Base-by-base conservation (phyloP, 2,113 vertebrate genomes). In the Triplophysa dalaica region DNA sequence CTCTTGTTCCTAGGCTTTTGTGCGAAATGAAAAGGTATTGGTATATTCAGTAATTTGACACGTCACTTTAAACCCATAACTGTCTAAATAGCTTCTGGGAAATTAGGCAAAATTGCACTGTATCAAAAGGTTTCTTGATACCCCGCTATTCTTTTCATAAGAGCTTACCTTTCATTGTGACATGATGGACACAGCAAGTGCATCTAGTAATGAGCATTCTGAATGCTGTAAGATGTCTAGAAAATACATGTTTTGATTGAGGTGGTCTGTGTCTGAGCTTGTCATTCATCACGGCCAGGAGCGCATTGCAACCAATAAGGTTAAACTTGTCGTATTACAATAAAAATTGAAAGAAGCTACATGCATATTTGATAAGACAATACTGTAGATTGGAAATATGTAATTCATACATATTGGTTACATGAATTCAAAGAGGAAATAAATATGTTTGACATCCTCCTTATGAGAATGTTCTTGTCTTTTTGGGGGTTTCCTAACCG, bases 301-400 rank as follows among this genome's bases (percentile, higher is more conserved):
- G 63, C 60, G 68, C 43, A 68, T 61, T 81, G 21, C 75, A 85
- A 70, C 72, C 64, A 80, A 33, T 78, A 81, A 86, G 84, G 66
- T 82, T 72, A 80, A 16, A 64, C 76, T 77, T 60, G 54, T 84
- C 76, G 76, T 83, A 29, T 64, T 24, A 66, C 78, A 84, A 48
- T 84, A 76, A 45, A 78, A 64, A 78, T 72, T 83, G 74, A 85
- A 86, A 88, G 77, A 81, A 81, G 79, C 41, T 66, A 22, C 56
- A 88, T 88, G 70, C 79, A 90, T 89, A 85, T 90, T 91, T 89
- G 80, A 88, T 89, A 60, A 81, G 68, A 62, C 60, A 77, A 54
- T 80, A 69, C 81, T 81, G 62, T 83, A 56, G 82, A 84, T 83
- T 80, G 75, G 80, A 89, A 83, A 86, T 85, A 81, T 77, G 85